Base-by-base conservation (phyloP, 2,113 vertebrate species). In the Ictidomys tridecemlineatus region DNA sequence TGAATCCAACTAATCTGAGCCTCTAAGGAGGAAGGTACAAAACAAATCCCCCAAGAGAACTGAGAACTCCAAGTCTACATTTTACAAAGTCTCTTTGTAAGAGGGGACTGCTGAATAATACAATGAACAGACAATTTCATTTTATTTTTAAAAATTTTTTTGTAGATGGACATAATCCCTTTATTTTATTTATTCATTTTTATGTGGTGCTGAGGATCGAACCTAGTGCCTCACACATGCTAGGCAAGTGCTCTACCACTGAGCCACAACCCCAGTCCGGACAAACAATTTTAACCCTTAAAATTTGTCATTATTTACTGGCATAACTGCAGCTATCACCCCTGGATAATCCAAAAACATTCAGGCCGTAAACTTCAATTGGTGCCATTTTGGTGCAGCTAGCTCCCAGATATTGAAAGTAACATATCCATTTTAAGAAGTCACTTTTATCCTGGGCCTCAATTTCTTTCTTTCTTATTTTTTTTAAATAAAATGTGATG, bases 351-450 rank as follows among this genome's bases (percentile, higher is more conserved):
- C 85, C 37, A 42, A 53, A 91, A 69, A 79, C 20, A 76, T 61
- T 79, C 51, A 80, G 30, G 48, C n/a, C 58, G 45, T 82, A 42
- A 73, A 78, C 53, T 56, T 34, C 53, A 77, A n/a, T 26, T 72
- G 32, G 48, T 76, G n/a, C 20, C 22, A 51, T 53, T 45, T 32
- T 67, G 37, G 13, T 48, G 53, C 88, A 76, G 34, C 18, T 34
- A 76, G 34, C 18, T 34, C n/a, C 30, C 45, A 53, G 76, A 16
- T 37, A 56, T 7, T 30, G 8, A 90, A 92, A 69, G 45, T 67
- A 45, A 69, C 85, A 89, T 73, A 85, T 58, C 72, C 17, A 42
- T 84, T 84, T 39, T 87, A 58, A 91, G 78, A 92, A 92, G 32
- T 30, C 37, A 20, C 53, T 53, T 88, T 85, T n/a, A 13, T 95